Conservation (phyloP, 2,888 invertebrate genomes). For the Leptarthrus brevirostris region DNA sequence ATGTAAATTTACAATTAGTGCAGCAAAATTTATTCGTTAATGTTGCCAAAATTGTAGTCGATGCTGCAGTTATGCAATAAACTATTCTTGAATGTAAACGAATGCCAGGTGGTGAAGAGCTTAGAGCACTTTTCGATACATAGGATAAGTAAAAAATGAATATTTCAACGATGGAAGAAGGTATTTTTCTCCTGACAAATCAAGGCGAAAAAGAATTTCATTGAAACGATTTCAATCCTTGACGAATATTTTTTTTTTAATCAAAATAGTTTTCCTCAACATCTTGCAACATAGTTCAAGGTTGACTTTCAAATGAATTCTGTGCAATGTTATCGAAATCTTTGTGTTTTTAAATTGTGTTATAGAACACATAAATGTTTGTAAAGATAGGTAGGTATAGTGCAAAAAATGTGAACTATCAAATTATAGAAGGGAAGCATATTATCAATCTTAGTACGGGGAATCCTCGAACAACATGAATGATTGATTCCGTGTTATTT, state of each 20-base stretch:
- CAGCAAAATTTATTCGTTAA: background rate
- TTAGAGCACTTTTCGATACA: background rate
- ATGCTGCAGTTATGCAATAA: background rate
- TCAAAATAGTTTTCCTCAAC: background rate
- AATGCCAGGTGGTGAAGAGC: background rate
- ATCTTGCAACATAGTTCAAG: background rate
- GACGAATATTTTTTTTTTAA: no score
- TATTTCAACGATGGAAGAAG: no score
- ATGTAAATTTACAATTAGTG: background rate
- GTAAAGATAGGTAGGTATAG: no score
- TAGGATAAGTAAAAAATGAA: background rate
- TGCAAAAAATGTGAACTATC: no score
- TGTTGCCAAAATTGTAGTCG: background rate
- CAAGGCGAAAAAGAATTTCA: background rate
- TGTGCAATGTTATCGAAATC: background rate
- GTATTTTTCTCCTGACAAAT: background rate
- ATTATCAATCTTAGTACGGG: no score
- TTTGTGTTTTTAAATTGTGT: no score
- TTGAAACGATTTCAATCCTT: background rate
- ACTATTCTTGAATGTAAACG: background rate
- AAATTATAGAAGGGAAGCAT: no score
- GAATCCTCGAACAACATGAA: no score
- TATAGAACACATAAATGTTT: no score
- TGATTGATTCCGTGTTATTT: no score
- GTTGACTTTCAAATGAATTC: background rate